Base-by-base conservation (phyloP, 2,113 vertebrate genomes). In the Mellivora capensis region DNA sequence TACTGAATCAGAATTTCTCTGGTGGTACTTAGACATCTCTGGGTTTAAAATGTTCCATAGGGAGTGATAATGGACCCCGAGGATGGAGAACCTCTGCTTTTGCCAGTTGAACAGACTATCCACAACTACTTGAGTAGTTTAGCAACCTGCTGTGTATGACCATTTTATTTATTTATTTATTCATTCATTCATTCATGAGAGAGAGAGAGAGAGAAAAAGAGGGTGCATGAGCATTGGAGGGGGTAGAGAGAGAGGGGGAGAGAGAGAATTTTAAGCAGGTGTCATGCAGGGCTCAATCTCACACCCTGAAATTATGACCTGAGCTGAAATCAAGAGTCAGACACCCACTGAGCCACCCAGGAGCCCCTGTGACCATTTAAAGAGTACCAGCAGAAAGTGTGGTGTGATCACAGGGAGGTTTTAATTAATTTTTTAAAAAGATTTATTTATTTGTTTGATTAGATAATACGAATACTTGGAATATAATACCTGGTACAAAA, bases 1-100 rank as follows among this genome's bases (percentile, higher is more conserved):
- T 71, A 54, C 71, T 81, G 42, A 85, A 6, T 92, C 44, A 91
- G 37, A 84, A 61, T 94, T 74, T 96, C 96, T 89, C 54, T 29
- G 20, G 17, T 92, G 44, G 47, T 44, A 27, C 23, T 37, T 82
- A 64, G 74, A 54, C n/a, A 87, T 59, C n/a, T 79, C 20, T 77
- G 87, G n/a, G 27, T 85, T 95, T 83, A 72, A 96, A 92, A 94
- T 3, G 0, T 87, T 81, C 42, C 52, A 3, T 74, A 74, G 44
- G 12, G 42, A 11, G 39, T 72, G 29, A 49, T 86, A 37, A 25
- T 59, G 59, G 57, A 39, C 62, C 76, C 25, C 11, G 47, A 71
- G 44, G 52, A 54, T 79, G 12, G 67, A 49, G 27, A 87, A 54
- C 42, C 37, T 90, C 76, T 91, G 52, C 15, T 77, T 85, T 93